Base-by-base conservation (phyloP, 2,888 invertebrate species). In the Melanotus villosus region DNA sequence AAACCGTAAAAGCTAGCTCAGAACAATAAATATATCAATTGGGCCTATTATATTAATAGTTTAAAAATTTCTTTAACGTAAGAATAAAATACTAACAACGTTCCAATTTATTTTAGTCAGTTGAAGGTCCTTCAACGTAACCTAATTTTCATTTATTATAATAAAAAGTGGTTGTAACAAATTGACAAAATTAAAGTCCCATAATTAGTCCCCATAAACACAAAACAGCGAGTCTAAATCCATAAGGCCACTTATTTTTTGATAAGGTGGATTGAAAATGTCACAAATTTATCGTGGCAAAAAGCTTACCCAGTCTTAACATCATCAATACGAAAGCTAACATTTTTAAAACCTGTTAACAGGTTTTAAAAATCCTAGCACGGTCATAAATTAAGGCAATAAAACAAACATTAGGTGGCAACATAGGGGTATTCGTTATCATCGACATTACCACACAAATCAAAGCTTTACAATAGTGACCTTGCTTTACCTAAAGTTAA, bases 181-280 rank as follows among this genome's bases (percentile, higher is more conserved):
- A 32, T n/a, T 12, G 34, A 34, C 2, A n/a, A 34, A 34, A n/a
- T 34, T 1, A n/a, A 34, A 12, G 34, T 12, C 12, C 12, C 12
- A 34, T n/a, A 12, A 12, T 34, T 12, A 34, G 34, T 12, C 34
- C 12, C 16, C 18, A 16, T 23, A 47, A 4, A 47, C 23, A 23
- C 47, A 47, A 5, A 45, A 21, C 30, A 52, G 43, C 32, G n/a
- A 47, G 23, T 52, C 32, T 52, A 32, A n/a, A 1, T 52, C 32
- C 12, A 21, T 63, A 63, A 63, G 62, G 62, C 62, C 62, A 63
- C 62, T 63, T 63, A 54, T 41, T 14, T 34, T 50, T 52, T 52
- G 52, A 52, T 26, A 3, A 7, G 26, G 26, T 41, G 47, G 16
- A 12, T 50, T 14, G 26, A 26, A 18, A 47, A 52, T 14, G 21